Conservation (phyloP, 1,140 invertebrate genomes). For the Drosophila biarmipes region DNA sequence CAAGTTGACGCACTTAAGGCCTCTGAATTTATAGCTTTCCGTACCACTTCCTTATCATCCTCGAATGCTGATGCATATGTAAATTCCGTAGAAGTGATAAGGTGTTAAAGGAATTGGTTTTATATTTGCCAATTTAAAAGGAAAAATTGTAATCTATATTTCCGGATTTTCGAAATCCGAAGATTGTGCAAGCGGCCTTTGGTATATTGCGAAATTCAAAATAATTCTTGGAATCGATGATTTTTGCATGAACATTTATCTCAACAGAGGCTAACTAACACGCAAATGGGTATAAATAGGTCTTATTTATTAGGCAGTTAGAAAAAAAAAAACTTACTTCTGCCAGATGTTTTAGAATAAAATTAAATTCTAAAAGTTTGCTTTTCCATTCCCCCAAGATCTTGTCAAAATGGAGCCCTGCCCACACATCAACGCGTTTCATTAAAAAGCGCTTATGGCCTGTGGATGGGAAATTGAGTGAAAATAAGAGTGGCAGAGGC, state of each 20-base stretch:
- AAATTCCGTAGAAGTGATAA: neutral
- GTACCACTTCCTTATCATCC: neutral
- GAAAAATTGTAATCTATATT: too few species aligned
- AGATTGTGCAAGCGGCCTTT: too few species aligned
- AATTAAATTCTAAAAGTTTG: slow-evolving; percentile 25
- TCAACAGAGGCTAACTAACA: neutral
- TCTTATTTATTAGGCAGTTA: neutral
- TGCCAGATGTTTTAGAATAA: slow-evolving; percentile 42
- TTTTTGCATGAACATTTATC: too few species aligned
- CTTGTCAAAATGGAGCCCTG: slow-evolving; percentile 41
- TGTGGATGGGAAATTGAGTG: slow-evolving; percentile 8
- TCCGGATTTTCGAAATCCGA: too few species aligned
- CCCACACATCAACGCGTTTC: slow-evolving; percentile 54
- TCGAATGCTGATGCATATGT: too few species aligned
- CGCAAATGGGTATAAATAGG: too few species aligned
- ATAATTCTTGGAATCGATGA: too few species aligned
- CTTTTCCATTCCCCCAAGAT: slow-evolving; percentile 36
- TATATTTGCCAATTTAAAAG: too few species aligned
- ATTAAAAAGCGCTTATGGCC: slow-evolving; percentile 71
- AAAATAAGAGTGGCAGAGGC: slow-evolving; percentile 1
- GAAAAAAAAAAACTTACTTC: too few species aligned
- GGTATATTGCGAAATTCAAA: too few species aligned
- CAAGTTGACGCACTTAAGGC: neutral
- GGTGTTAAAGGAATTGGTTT: too few species aligned
- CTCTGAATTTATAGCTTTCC: neutral